Percentiles rank a stretch among this genome's conserved stretches.
Conservation (phyloP, 1,140 invertebrate genomes). For the Aradophagus sp. region DNA sequence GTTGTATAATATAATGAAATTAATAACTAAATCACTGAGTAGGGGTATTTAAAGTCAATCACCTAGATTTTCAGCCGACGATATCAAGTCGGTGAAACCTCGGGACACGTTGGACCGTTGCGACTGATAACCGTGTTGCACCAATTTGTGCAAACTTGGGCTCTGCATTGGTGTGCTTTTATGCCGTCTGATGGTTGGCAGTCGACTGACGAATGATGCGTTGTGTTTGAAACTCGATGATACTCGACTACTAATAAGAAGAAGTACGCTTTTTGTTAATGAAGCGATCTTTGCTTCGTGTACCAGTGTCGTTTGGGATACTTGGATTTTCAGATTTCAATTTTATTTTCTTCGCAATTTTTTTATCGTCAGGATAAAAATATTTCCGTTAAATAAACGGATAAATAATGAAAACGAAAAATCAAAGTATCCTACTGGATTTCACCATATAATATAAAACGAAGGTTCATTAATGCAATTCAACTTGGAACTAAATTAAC, state of each 20-base stretch:
- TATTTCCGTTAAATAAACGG: too few relatives aligned
- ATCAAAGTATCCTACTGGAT: too few relatives aligned
- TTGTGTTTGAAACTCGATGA: conserved; percentile 92
- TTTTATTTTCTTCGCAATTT: too few relatives aligned
- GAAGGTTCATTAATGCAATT: too few relatives aligned
- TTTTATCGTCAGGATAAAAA: too few relatives aligned
- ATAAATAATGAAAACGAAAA: too few relatives aligned
- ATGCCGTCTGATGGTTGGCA: conserved; percentile 89
- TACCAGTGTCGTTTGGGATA: too few relatives aligned
- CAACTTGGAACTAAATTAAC: too few relatives aligned
- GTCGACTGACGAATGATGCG: conserved; percentile 89
- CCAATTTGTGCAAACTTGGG: conserved; percentile 78
- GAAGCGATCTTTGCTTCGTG: too few relatives aligned
- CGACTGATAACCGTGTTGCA: conserved; percentile 66
- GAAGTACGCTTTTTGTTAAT: conserved; percentile 35
- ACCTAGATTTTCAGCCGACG: conserved; percentile 84
- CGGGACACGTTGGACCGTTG: conserved; percentile 67
- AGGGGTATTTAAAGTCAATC: conserved; percentile 63
- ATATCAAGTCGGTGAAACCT: conserved; percentile 81
- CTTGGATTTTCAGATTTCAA: too few relatives aligned
- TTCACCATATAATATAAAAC: too few relatives aligned
- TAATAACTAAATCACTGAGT: background rate
- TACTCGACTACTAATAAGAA: conserved; percentile 76
- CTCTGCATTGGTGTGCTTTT: conserved; percentile 84
- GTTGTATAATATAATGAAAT: background rate